These are phyloP conservation scores for Cathartes aura DNA, from an alignment of 2,113 vertebrate species.

Conservation along the genomic window DNA sequence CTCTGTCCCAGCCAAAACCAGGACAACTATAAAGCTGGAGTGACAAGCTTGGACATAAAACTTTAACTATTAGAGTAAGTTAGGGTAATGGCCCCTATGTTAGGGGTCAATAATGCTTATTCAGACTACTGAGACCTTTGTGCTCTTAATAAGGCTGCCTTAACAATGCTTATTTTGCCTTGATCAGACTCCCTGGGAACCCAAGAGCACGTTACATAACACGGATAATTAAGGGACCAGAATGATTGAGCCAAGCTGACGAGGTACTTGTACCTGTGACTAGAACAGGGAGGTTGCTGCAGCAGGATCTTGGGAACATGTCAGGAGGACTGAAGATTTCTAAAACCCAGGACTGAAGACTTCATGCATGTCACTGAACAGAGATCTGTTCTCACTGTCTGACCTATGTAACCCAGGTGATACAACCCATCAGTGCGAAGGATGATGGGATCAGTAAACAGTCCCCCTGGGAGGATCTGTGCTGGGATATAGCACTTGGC, in stretches of 20 bases:
- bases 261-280: background rate
- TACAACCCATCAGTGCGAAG: background rate
- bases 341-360: background rate
- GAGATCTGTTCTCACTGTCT: background rate
- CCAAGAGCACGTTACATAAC: background rate
- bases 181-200: background rate
- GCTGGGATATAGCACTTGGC: background rate
- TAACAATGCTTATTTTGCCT: background rate
- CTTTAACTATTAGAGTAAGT: background rate
- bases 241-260: background rate
- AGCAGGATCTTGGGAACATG: background rate
- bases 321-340: background rate
- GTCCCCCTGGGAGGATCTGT: background rate
- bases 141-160: background rate
- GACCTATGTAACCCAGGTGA: background rate
- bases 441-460: background rate
- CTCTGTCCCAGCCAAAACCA: too few relatives aligned
- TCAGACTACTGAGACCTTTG: background rate
- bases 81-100: background rate
- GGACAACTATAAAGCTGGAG: background rate
- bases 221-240: background rate
- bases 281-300: background rate
- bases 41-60: background rate
- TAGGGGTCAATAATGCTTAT: background rate
- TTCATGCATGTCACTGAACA: background rate